Conservation (phyloP, 2,797 vertebrate species). For the Cephalopachus bancanus region DNA sequence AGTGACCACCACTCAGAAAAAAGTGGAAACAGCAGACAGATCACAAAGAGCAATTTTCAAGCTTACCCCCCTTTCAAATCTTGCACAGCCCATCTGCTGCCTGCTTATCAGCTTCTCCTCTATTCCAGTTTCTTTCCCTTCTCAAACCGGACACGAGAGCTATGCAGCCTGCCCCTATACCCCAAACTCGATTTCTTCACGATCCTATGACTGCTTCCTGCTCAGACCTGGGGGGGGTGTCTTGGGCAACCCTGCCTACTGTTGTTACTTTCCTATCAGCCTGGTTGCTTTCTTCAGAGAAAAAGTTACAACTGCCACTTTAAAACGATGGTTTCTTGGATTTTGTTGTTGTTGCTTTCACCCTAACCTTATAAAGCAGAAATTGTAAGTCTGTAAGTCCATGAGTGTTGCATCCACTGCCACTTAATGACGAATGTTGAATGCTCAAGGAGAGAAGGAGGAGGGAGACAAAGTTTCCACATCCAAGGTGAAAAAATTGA, state of each 20-base stretch:
- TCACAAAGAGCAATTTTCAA: neutral
- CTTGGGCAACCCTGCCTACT: neutral
- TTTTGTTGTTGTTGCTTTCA: neutral
- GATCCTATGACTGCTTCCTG: neutral
- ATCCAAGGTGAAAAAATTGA: neutral
- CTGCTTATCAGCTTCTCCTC: neutral
- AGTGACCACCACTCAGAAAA: no score
- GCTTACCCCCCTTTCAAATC: neutral
- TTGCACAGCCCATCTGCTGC: no score
- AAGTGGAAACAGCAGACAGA: no score
- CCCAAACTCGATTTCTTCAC: neutral
- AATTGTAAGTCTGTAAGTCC: neutral
- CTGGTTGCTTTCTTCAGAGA: neutral
- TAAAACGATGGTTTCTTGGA: slow-evolving; percentile 4
- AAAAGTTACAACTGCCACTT: neutral
- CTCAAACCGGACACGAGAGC: neutral
- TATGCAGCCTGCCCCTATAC: fast-evolving
- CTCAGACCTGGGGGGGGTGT: neutral
- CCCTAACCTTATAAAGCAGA: neutral
- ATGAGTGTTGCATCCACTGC: neutral
- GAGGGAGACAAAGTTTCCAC: neutral
- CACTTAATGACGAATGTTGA: slow-evolving; percentile 35
- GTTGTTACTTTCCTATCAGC: neutral
- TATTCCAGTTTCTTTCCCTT: neutral
- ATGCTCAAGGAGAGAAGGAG: neutral